phyloP scores from a whole-genome alignment of 2,888 invertebrate species.

The Epiblema foenella region DNA sequence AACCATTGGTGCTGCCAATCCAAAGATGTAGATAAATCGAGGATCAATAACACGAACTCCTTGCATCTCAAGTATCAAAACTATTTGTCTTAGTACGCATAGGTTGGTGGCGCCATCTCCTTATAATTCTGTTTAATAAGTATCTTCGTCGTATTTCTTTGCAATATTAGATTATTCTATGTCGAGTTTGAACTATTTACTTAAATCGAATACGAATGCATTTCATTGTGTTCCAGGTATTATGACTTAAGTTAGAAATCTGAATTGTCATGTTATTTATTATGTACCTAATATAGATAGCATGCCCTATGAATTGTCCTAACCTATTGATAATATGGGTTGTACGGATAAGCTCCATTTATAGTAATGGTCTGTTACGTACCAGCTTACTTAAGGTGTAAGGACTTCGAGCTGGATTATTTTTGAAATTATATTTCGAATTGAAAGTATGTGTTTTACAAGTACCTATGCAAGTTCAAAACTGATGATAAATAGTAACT shows the following conservation, averaged over 20 bases:
- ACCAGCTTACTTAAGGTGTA: background rate
- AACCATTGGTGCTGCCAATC: background rate
- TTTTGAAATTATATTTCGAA: too few relatives aligned
- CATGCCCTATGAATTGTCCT: conserved; percentile 26
- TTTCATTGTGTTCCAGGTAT: conserved; percentile 57
- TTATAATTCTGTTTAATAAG: background rate
- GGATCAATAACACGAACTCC: background rate
- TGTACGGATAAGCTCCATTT: background rate
- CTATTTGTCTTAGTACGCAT: background rate
- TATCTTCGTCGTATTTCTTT: conserved; percentile 17
- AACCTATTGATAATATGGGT: conserved; percentile 23
- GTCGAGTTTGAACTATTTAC: conserved; percentile 32
- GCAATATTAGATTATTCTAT: conserved; percentile 38
- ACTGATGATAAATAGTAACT: background rate
- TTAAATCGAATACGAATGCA: conserved; percentile 48
- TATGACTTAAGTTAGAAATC: conserved; percentile 55
- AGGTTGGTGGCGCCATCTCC: conserved; percentile 11
- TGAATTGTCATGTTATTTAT: conserved; percentile 42
- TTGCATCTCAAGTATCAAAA: background rate
- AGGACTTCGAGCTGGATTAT: conserved; percentile 4
- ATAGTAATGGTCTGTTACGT: background rate
- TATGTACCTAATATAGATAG: conserved; percentile 42
- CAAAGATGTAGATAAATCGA: background rate
- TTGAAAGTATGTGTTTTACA: background rate
- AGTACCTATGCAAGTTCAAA: background rate